phyloP scores from a whole-genome alignment of 2,113 vertebrate genomes.

The Zootoca vivipara region DNA sequence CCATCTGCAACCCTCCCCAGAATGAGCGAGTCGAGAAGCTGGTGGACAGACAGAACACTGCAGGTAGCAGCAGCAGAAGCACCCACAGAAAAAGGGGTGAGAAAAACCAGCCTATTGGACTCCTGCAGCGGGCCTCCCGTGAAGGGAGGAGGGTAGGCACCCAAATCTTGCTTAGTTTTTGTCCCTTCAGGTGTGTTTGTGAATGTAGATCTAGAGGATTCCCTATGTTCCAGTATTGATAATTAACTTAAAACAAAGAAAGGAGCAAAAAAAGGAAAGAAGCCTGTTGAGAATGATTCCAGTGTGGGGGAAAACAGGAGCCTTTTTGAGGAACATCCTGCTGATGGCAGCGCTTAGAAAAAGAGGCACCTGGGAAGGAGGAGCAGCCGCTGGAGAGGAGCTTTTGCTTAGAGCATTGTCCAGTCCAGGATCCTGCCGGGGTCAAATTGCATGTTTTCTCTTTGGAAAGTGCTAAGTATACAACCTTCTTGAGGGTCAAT shows the following conservation, averaged over 20 bases:
- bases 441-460: background rate
- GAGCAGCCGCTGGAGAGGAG: constrained; percentile 27
- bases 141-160: background rate
- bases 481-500: background rate
- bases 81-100: background rate
- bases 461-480: background rate
- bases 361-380: constrained; percentile 13
- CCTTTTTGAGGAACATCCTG: constrained; percentile 12
- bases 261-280: constrained; percentile 17
- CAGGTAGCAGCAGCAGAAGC: background rate
- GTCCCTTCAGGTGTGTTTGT: constrained; percentile 67
- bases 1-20: background rate
- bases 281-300: constrained; percentile 35
- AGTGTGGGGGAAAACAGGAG: constrained; percentile 21
- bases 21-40: constrained; percentile 14
- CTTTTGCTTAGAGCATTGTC: constrained; percentile 21
- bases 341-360: constrained; percentile 37
- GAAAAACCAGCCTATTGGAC: too few relatives aligned
- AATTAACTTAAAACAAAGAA: background rate
- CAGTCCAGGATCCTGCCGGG: constrained; percentile 34
- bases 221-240: constrained; percentile 16
- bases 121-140: background rate
- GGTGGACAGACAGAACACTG: background rate
- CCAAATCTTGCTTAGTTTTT: constrained; percentile 65
- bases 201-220: constrained; percentile 60